phyloP scores from a whole-genome alignment of 2,113 vertebrate genomes.

The Rhinopomastus cyanomelas region DNA sequence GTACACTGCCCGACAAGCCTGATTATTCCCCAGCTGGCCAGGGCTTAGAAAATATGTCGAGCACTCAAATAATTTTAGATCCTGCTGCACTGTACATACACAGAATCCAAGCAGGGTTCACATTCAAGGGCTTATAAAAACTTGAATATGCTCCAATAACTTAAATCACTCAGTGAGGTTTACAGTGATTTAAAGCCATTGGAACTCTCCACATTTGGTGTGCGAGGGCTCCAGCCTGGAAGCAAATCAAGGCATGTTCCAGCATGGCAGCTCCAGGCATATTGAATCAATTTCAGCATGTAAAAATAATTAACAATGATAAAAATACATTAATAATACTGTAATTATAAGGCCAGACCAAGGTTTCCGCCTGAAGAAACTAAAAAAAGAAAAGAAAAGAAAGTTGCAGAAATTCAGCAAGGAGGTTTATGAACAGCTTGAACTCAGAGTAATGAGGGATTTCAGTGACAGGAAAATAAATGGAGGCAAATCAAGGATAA shows the following conservation, averaged over 20 bases:
- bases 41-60: conserved; percentile 56
- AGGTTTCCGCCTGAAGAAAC: conserved; percentile 18
- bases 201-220: conserved; percentile 60
- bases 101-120: conserved; percentile 53
- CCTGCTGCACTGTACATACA: conserved; percentile 53
- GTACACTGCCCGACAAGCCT: background rate
- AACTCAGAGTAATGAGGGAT: conserved; percentile 27
- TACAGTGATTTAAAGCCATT: conserved; percentile 69
- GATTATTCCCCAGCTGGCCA: conserved; percentile 42
- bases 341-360: conserved; percentile 63
- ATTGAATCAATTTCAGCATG: conserved; percentile 73
- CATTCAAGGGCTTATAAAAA: conserved; percentile 66
- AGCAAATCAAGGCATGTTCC: conserved; percentile 67
- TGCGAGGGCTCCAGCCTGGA: conserved; percentile 55
- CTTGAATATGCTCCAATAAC: conserved; percentile 68
- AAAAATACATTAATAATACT: conserved; percentile 70
- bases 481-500: conserved; percentile 41
- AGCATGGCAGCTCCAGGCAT: conserved; percentile 68
- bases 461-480: conserved; percentile 55
- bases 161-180: conserved; percentile 70
- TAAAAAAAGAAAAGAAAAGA: background rate
- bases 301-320: conserved; percentile 74
- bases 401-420: conserved; percentile 28
- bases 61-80: conserved; percentile 67
- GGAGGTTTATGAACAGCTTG: background rate